Conservation (phyloP, 2,113 vertebrate species). For the Suncus etruscus region DNA sequence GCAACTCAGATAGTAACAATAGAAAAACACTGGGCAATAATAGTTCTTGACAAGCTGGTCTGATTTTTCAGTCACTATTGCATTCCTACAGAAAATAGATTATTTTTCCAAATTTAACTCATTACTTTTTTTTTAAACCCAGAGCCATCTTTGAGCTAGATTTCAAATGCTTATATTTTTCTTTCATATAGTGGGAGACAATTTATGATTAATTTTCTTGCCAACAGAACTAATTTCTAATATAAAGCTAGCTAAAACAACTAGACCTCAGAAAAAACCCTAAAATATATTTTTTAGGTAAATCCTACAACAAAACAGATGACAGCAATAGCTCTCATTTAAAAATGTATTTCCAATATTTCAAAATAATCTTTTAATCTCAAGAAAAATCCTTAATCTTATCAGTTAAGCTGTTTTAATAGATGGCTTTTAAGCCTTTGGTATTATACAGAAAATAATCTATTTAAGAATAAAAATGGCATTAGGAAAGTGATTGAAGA, state of each 20-base stretch:
- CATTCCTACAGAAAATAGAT: not conserved
- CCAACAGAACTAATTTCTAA: not conserved
- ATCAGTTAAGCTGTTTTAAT: constrained; percentile 67
- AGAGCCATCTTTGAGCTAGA: not conserved
- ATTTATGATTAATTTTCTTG: not conserved
- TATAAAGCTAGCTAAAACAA: not conserved
- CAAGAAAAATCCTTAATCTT: constrained; percentile 64
- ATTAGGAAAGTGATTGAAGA: constrained; percentile 68
- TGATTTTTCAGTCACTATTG: not conserved
- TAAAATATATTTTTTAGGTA: not conserved
- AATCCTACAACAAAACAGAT: not conserved
- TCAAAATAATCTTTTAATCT: constrained; percentile 59
- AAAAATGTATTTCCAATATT: constrained; percentile 49
- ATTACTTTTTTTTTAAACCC: not conserved
- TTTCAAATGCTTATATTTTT: not conserved
- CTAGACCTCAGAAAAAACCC: not conserved
- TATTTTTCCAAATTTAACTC: not conserved
- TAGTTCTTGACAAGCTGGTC: not conserved
- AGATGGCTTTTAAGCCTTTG: constrained; percentile 59
- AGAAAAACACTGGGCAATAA: rapidly evolving
- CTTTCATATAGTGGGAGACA: not conserved
- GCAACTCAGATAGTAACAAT: not conserved
- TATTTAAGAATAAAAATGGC: constrained; percentile 77
- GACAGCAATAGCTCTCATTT: constrained; percentile 37
- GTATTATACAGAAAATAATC: constrained; percentile 72